Evolutionary conservation across 2,888 invertebrate genomes (phyloP).

Genomic region (Lepidochitona cinerea): DNA sequence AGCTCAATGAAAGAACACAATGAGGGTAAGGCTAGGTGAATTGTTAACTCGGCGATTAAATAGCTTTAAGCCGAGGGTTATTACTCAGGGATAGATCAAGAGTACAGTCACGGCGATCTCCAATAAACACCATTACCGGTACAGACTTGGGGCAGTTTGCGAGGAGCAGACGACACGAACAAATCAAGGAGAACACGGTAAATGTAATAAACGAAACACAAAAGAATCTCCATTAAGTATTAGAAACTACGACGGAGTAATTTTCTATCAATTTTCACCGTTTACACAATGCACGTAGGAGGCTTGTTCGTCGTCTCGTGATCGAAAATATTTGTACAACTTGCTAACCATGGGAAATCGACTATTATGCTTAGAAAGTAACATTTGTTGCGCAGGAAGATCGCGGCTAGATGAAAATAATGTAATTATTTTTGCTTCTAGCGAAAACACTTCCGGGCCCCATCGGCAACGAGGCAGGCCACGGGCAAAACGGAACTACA

Average conservation of each 20-base stretch:
- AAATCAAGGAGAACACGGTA: background rate
- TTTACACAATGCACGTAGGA: background rate
- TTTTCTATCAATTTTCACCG: conserved; percentile 1
- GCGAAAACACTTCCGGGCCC: background rate
- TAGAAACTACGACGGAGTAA: background rate
- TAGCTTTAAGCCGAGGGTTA: background rate
- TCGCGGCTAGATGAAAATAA: background rate
- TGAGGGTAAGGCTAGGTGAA: background rate
- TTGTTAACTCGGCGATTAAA: background rate
- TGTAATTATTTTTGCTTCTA: background rate
- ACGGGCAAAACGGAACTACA: background rate
- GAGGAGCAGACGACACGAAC: background rate
- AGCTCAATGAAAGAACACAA: background rate
- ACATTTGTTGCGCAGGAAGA: background rate
- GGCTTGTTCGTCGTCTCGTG: background rate
- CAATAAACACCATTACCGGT: conserved; percentile 1
- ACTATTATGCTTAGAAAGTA: background rate
- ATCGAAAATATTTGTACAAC: conserved; percentile 9
- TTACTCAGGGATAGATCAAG: background rate
- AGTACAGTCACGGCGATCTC: background rate
- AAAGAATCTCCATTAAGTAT: conserved; percentile 6
- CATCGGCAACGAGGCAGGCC: background rate
- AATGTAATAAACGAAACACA: conserved; percentile 5
- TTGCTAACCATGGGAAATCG: conserved; percentile 4
- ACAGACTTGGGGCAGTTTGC: background rate